Evolutionary conservation across 2,113 vertebrate species (phyloP).

Genomic region (Propithecus coquereli): DNA sequence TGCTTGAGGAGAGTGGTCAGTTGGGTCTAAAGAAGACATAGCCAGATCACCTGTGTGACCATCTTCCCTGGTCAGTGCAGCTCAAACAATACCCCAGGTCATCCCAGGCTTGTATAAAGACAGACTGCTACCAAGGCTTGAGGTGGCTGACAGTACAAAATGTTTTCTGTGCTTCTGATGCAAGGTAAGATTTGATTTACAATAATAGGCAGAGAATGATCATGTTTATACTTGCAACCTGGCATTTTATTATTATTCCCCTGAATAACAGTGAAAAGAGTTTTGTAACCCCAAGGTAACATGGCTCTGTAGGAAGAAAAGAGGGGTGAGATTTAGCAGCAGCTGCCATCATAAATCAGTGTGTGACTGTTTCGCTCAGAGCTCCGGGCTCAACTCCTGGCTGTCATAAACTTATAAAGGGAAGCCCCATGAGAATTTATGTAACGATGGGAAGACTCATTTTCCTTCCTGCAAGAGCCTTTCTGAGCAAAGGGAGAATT

Average conservation of each 20-base stretch:
- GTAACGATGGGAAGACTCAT: conserved; percentile 61
- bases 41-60: background rate
- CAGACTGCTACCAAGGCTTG: conserved; percentile 14
- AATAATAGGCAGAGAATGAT: conserved; percentile 69
- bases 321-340: conserved; percentile 60
- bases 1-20: background rate
- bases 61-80: background rate
- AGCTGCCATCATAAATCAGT: conserved; percentile 73
- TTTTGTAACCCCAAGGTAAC: conserved; percentile 76
- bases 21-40: background rate
- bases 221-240: conserved; percentile 72
- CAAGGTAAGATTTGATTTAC: conserved; percentile 72
- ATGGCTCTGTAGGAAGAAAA: conserved; percentile 46
- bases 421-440: conserved; percentile 72
- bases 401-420: conserved; percentile 71
- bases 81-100: background rate
- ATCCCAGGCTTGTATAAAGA: conserved; percentile 27
- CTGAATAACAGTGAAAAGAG: conserved; percentile 66
- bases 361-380: conserved; percentile 9
- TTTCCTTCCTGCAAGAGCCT: conserved; percentile 63
- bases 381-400: conserved; percentile 69
- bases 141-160: conserved; percentile 16
- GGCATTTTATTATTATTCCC: conserved; percentile 73
- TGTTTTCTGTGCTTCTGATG: conserved; percentile 50
- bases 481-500: conserved; percentile 63